phyloP scores from a whole-genome alignment of 1,140 invertebrate genomes.

The Aphis gossypii region DNA sequence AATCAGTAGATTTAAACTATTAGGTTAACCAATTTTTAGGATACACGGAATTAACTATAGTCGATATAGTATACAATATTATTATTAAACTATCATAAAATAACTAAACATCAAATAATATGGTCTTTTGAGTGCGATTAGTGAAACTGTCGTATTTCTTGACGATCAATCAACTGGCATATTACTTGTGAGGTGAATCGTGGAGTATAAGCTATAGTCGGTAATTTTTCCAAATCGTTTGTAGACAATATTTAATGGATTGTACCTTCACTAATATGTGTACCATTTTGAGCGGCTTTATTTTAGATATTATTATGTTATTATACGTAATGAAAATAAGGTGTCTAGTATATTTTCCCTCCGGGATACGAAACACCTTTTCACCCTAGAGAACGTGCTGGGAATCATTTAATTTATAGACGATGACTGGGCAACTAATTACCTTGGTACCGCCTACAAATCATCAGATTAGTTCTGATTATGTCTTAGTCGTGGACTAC shows the following conservation, averaged over 20 bases:
- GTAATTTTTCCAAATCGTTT: neutral
- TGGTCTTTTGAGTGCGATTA: neutral
- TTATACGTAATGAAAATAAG: constrained; percentile 9
- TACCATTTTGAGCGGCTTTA: neutral
- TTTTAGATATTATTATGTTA: constrained; percentile 31
- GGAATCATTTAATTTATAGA: constrained; percentile 49
- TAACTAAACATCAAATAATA: neutral
- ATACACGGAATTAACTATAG: neutral
- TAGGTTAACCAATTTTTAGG: neutral
- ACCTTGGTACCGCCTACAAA: constrained; percentile 19
- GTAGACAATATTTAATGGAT: neutral
- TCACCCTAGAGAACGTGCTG: constrained; percentile 43
- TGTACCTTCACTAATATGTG: neutral
- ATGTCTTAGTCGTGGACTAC: constrained; percentile 6
- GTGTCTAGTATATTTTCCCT: constrained; percentile 38
- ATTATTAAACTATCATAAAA: neutral
- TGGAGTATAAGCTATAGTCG: neutral
- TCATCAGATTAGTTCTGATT: constrained; percentile 48
- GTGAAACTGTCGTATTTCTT: neutral
- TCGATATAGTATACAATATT: neutral
- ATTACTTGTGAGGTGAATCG: neutral
- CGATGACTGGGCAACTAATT: constrained; percentile 53
- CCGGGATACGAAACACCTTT: constrained; percentile 46
- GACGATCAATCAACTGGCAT: neutral
- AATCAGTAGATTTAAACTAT: neutral